Base-by-base conservation (phyloP, 2,888 invertebrate species). In the Galerucella nymphaeae region DNA sequence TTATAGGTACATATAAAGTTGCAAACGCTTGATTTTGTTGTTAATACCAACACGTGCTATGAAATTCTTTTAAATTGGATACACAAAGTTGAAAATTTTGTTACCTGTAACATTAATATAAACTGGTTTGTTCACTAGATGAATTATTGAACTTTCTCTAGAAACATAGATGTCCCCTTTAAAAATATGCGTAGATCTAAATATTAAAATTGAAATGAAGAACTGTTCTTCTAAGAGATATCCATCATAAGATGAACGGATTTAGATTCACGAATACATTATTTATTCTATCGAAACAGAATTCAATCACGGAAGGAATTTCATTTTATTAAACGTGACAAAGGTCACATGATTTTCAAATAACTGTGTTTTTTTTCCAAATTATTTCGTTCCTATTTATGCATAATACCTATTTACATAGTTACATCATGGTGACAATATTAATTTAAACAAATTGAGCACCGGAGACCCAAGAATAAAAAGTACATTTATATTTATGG, bases 401-500 rank as follows among this genome's bases (percentile, higher is more conserved):
- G 14, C 20, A 57, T 57, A 23, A 57, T 23, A 23, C 23, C 57
- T 20, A 57, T 57, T 57, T 57, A 23, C 23, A 23, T 23, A 23
- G 14, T 57, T 57, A 57, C 57, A 57, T 57, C 57, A 38, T 30
- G 30, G 30, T 30, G 30, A 30, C 30, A 30, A 30, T 30, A 6
- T 23, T 57, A 11, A 20, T 18, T 18, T 18, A 20, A 55, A 18
- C 5, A 57, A 57, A 23, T 23, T 23, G 23, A 20, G 18, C 23
- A 57, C 14, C 57, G 57, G 57, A 20, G 57, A 57, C 57, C 18
- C 13, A 16, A 10, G 13, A 57, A 57, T 57, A 57, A 57, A 57
- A 57, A 57, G 8, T 57, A 13, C 18, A 23, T 57, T 57, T 23
- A 57, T 57, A 57, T 57, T 57, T 57, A 57, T 23, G 57, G 57